Percentiles rank a stretch among this genome's conserved stretches.
These are phyloP conservation scores for Triplophysa bombifrons DNA, from an alignment of 2,797 vertebrate species.

Conservation along the genomic window DNA sequence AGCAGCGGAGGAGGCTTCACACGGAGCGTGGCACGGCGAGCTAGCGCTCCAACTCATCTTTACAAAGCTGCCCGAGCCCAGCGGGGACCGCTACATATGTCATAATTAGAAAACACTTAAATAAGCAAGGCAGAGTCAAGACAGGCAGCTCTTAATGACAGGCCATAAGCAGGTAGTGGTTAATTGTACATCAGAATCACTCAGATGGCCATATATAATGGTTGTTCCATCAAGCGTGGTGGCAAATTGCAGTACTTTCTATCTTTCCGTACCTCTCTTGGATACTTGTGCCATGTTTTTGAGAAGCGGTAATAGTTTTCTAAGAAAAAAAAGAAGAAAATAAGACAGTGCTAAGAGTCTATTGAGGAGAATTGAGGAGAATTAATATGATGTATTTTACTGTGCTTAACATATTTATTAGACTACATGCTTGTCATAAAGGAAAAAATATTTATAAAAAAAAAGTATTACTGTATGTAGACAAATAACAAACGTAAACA, in stretches of 20 bases:
- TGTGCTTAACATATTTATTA: no score
- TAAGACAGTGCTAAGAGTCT: conserved; percentile 62
- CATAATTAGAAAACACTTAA: conserved; percentile 99
- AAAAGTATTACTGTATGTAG: no score
- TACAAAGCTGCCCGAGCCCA: conserved; percentile 92
- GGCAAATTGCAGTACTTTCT: conserved; percentile 71
- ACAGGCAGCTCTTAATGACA: conserved; percentile 79
- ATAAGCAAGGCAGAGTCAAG: conserved; percentile 83
- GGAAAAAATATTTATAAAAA: no score
- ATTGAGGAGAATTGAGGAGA: conserved; percentile 67
- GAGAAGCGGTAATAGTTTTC: conserved; percentile 68
- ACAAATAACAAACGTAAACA: no score
- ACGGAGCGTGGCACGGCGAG: conserved; percentile 80
- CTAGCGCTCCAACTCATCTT: conserved; percentile 84
- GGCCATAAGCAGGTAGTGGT: conserved; percentile 83
- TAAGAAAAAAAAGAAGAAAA: conserved; percentile 71
- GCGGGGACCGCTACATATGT: conserved; percentile 89
- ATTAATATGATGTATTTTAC: not conserved
- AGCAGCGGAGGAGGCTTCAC: conserved; percentile 78
- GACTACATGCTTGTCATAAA: no score
- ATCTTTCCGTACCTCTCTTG: conserved; percentile 30
- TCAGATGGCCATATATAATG: conserved; percentile 81
- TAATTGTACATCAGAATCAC: conserved; percentile 85
- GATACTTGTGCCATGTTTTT: conserved; percentile 69
- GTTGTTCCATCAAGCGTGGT: conserved; percentile 74